These are phyloP conservation scores for Leptopilina myrica DNA, from an alignment of 2,888 invertebrate species.

Conservation along the genomic window DNA sequence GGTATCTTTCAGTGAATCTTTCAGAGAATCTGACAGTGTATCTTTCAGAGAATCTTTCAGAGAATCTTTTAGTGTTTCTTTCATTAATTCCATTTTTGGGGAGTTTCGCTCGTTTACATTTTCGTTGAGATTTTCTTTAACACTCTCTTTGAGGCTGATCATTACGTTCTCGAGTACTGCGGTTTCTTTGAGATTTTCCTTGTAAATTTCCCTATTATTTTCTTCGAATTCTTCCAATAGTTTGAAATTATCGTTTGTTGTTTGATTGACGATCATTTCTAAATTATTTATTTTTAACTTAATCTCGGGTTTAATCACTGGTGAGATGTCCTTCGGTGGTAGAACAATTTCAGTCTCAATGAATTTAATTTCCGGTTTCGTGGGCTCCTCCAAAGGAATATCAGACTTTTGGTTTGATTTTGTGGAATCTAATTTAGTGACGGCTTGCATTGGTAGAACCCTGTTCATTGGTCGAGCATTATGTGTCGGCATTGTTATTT, in stretches of 20 bases:
- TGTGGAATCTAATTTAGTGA: constrained; percentile 78
- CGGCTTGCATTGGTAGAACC: constrained; percentile 87
- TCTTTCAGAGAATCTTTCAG: too few relatives aligned
- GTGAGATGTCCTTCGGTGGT: constrained; percentile 46
- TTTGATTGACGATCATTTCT: constrained; percentile 6
- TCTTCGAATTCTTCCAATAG: constrained; percentile 18
- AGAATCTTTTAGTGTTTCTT: not conserved
- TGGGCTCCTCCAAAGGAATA: constrained; percentile 67
- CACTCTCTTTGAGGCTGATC: not conserved
- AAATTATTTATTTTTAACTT: constrained; percentile 23
- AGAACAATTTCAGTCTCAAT: constrained; percentile 58
- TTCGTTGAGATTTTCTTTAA: not conserved
- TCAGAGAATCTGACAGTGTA: too few relatives aligned
- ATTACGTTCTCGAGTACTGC: not conserved
- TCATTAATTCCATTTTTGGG: not conserved
- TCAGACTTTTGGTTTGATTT: constrained; percentile 64
- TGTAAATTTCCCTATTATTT: not conserved
- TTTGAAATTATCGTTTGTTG: constrained; percentile 19
- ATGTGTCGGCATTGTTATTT: constrained; percentile 67
- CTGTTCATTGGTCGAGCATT: constrained; percentile 84
- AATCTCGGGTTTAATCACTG: constrained; percentile 26
- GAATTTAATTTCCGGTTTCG: constrained; percentile 66
- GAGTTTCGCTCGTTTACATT: not conserved
- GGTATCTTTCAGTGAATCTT: too few relatives aligned
- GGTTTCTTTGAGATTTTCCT: not conserved